Conservation (phyloP, 2,113 vertebrate species). For the Passer montanus region DNA sequence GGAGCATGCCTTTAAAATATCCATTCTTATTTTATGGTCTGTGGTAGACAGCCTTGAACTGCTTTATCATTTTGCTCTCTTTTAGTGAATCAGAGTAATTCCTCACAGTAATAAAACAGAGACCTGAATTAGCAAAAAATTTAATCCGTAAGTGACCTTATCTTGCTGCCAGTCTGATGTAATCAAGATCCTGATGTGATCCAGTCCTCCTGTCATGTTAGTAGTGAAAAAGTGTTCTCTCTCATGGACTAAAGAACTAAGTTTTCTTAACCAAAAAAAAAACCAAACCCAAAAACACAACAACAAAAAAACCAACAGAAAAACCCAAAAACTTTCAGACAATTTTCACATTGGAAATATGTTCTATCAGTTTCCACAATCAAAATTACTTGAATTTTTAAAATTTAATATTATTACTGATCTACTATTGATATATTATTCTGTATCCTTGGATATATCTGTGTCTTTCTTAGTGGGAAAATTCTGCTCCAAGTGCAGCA, state of each 20-base stretch:
- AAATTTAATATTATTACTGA: neutral
- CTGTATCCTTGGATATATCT: neutral
- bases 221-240: neutral
- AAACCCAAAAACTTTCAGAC: accelerated
- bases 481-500: neutral
- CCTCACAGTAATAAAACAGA: slow-evolving; percentile 22
- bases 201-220: neutral
- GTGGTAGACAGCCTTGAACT: neutral
- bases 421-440: neutral
- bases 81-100: slow-evolving; percentile 21
- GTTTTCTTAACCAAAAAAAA: neutral
- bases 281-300: too few relatives aligned
- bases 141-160: slow-evolving; percentile 46
- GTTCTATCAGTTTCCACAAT: neutral
- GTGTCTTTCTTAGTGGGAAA: neutral
- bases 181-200: slow-evolving; percentile 4
- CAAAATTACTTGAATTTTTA: neutral
- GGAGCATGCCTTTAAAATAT: neutral
- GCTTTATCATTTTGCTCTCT: slow-evolving; percentile 10
- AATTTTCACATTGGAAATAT: neutral
- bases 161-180: slow-evolving; percentile 34
- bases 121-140: slow-evolving; percentile 50
- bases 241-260: neutral
- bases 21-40: neutral
- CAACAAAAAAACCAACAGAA: neutral